Evolutionary conservation across 2,888 invertebrate genomes (phyloP).

Genomic region (Drosophila emarginata): DNA sequence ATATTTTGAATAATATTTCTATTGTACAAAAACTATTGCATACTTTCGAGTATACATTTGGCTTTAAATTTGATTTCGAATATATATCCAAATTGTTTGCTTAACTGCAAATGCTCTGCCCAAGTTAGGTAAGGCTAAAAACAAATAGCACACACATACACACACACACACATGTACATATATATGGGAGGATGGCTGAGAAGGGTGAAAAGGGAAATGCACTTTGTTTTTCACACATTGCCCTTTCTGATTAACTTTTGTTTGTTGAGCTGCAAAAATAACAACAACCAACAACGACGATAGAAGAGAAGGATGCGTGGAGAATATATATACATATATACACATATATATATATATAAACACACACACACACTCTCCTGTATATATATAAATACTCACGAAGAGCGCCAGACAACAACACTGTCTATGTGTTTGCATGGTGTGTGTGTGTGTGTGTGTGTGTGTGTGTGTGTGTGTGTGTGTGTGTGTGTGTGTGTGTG

Average conservation of each 20-base stretch:
- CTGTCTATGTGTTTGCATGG: slow-evolving; percentile 15
- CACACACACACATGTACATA: neutral
- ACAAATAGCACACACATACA: neutral
- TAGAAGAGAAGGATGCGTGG: slow-evolving; percentile 48
- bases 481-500: slow-evolving; percentile 26
- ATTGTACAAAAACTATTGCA: too few species aligned
- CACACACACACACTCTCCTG: slow-evolving; percentile 3
- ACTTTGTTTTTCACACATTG: slow-evolving; percentile 80
- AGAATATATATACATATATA: slow-evolving; percentile 51
- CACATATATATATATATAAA: slow-evolving; percentile 26
- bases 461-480: slow-evolving; percentile 29
- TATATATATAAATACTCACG: slow-evolving; percentile 2
- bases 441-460: slow-evolving; percentile 45
- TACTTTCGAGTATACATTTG: too few species aligned
- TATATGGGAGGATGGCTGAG: neutral
- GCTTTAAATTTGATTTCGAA: too few species aligned
- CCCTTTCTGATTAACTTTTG: slow-evolving; percentile 77
- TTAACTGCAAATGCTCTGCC: neutral
- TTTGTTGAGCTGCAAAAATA: slow-evolving; percentile 68
- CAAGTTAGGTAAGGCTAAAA: neutral
- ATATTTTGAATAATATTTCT: too few species aligned
- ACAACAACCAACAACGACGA: slow-evolving; percentile 38
- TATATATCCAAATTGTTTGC: neutral
- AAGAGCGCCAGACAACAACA: slow-evolving; percentile 27
- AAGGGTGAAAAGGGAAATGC: slow-evolving; percentile 65